These are phyloP conservation scores for Galagoides demidoff DNA, from an alignment of 2,797 vertebrate species.

Conservation along the genomic window DNA sequence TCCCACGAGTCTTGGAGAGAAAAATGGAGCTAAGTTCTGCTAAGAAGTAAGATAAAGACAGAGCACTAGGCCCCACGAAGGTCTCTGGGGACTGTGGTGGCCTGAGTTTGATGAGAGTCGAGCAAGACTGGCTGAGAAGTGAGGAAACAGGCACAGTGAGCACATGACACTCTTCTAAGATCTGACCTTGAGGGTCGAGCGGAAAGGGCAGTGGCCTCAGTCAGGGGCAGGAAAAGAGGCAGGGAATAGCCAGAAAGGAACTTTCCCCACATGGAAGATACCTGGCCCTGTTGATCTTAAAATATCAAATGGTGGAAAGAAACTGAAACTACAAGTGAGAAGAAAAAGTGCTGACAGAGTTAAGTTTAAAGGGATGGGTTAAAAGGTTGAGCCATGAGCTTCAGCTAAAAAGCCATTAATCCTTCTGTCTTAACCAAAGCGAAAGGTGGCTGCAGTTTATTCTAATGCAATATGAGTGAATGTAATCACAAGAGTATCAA, in stretches of 20 bases:
- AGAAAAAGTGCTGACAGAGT: neutral
- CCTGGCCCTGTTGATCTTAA: neutral
- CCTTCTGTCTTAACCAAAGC: rapidly evolving
- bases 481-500: neutral
- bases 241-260: neutral
- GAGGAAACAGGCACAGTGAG: neutral
- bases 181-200: neutral
- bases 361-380: neutral
- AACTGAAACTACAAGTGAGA: neutral
- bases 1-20: neutral
- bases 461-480: neutral
- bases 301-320: neutral
- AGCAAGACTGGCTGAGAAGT: neutral
- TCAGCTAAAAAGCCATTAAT: neutral
- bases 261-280: neutral
- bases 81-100: neutral
- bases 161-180: neutral
- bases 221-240: neutral
- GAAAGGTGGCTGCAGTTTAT: neutral
- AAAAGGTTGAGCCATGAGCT: neutral
- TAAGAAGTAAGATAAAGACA: neutral
- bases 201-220: neutral
- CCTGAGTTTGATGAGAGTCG: neutral
- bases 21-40: neutral
- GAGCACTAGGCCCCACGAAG: neutral